phyloP scores from a whole-genome alignment of 2,797 vertebrate species.

The Diplodus puntazzo region DNA sequence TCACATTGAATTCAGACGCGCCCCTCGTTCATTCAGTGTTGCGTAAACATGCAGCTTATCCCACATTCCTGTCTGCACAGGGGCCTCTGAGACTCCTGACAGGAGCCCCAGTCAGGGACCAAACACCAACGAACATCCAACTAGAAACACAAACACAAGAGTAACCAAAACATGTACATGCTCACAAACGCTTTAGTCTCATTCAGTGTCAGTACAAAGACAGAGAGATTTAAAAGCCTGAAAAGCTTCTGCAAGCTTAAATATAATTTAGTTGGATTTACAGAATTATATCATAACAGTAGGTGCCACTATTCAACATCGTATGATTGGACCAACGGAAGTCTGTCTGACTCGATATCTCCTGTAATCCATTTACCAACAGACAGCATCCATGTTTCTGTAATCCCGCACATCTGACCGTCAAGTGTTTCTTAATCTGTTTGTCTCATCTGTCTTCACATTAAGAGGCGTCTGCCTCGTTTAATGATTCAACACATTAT shows the following conservation, averaged over 20 bases:
- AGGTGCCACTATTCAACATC: constrained; percentile 4
- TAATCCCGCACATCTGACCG: constrained; percentile 62
- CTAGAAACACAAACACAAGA: constrained; percentile 3
- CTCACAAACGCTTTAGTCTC: background rate
- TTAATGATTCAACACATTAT: constrained; percentile 2
- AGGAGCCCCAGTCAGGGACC: constrained; percentile 1
- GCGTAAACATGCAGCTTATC: constrained; percentile 27
- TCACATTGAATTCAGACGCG: background rate
- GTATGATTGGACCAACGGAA: background rate
- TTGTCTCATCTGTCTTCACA: constrained; percentile 29
- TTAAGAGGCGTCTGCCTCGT: background rate
- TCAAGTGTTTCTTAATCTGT: constrained; percentile 32
- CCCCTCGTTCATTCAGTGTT: background rate
- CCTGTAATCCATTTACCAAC: constrained; percentile 58
- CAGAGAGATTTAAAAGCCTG: background rate
- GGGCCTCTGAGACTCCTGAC: constrained; percentile 33
- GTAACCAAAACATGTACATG: background rate
- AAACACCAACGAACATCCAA: constrained; percentile 15
- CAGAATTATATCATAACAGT: background rate
- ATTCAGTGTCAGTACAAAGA: background rate
- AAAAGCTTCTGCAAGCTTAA: constrained; percentile 16
- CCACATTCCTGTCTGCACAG: constrained; percentile 26
- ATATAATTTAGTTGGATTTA: constrained; percentile 32
- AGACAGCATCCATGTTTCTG: constrained; percentile 39
- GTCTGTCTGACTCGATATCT: constrained; percentile 30